These are phyloP conservation scores for Mesopsocus fuscifrons DNA, from an alignment of 2,888 invertebrate genomes.

Conservation along the genomic window DNA sequence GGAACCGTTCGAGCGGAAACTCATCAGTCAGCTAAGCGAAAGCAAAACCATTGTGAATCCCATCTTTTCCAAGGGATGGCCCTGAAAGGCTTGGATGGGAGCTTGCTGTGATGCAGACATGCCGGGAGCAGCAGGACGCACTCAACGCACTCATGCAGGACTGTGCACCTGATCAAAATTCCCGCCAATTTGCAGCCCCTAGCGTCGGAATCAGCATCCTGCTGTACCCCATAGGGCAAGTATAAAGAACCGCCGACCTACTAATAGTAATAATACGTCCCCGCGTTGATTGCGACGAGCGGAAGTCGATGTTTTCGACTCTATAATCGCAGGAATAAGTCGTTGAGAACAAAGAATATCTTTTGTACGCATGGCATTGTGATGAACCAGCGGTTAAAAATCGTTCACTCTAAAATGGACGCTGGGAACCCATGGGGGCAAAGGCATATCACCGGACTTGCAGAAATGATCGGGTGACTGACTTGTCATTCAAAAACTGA, in stretches of 20 bases:
- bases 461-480: neutral
- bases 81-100: neutral
- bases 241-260: neutral
- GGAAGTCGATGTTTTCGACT: conserved; percentile 6
- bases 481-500: no score
- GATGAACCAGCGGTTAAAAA: conserved; percentile 5
- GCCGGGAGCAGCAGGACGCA: no score
- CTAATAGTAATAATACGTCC: no score
- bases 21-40: no score
- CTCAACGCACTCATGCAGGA: neutral
- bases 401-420: neutral
- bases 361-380: conserved; percentile 6
- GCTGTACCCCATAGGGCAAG: neutral
- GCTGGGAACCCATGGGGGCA: neutral
- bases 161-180: neutral
- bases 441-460: neutral
- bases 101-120: neutral
- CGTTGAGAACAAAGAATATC: conserved; percentile 8
- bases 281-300: neutral
- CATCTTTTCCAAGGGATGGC: neutral
- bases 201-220: neutral
- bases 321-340: conserved; percentile 7
- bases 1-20: no score
- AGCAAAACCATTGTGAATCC: neutral
- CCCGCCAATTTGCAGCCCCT: neutral